A percentile compares a stretch with the other conserved stretches of the same genome.
Conservation (phyloP, 2,113 vertebrate species). For the Pachycephala philippinensis region DNA sequence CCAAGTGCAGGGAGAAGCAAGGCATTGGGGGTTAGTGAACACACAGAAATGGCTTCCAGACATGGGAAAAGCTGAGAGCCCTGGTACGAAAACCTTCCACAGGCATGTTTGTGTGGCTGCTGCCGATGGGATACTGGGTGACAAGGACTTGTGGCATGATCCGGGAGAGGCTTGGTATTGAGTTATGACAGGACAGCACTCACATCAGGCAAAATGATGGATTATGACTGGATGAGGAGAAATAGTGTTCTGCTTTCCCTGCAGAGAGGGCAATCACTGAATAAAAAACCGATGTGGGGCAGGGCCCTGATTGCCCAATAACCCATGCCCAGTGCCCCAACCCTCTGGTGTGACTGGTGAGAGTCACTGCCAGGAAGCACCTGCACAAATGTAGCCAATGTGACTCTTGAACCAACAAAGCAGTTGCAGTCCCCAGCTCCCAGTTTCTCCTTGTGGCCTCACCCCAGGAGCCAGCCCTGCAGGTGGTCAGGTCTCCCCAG, state of each 20-base stretch:
- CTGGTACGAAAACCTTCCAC: not conserved
- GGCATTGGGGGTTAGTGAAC: not conserved
- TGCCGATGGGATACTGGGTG: not conserved
- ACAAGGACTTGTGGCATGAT: not conserved
- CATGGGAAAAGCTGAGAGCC: not conserved
- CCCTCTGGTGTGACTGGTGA: not conserved
- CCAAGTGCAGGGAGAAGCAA: not conserved
- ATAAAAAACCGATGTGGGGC: fast-evolving
- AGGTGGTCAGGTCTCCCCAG: not conserved
- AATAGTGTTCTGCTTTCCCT: not conserved
- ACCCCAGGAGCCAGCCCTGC: not conserved
- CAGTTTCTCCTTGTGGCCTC: not conserved
- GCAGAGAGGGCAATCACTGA: not conserved
- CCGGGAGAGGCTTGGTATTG: not conserved
- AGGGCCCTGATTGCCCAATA: not conserved
- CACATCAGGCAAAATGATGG: not conserved
- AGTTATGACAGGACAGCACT: not conserved
- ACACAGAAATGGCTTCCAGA: not conserved
- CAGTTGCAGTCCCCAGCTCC: not conserved
- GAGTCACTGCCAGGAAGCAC: not conserved
- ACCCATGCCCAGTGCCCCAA: not conserved
- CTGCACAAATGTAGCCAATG: fast-evolving
- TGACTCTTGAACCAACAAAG: not conserved
- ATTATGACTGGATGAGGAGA: not conserved
- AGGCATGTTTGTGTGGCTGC: not conserved